phyloP scores from a whole-genome alignment of 2,113 vertebrate species.

The Catharus bicknelli region DNA sequence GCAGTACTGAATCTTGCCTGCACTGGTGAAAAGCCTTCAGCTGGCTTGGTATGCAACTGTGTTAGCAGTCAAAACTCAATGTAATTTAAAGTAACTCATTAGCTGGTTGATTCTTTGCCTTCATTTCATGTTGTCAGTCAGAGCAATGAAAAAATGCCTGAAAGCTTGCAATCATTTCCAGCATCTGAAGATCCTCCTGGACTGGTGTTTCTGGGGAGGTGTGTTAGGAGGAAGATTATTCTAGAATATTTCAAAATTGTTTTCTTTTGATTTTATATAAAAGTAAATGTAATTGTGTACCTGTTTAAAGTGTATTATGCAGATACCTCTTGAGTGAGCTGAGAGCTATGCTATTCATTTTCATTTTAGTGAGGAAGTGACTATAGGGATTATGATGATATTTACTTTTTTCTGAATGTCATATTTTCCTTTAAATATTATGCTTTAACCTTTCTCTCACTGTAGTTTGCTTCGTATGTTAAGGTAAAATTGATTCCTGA shows the following conservation, averaged over 20 bases:
- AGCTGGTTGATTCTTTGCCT: background rate
- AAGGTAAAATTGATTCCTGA: slow-evolving; percentile 23
- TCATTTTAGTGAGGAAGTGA: background rate
- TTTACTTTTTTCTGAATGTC: slow-evolving; percentile 34
- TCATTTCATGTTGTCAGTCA: background rate
- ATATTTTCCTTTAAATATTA: slow-evolving; percentile 39
- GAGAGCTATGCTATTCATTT: background rate
- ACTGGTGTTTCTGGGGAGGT: background rate
- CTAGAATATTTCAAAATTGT: background rate
- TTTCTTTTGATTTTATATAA: background rate
- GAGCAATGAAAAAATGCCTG: background rate
- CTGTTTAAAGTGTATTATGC: background rate
- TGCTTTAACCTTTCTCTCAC: slow-evolving; percentile 48
- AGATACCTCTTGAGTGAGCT: background rate
- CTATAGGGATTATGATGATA: slow-evolving; percentile 46
- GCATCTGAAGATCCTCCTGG: background rate
- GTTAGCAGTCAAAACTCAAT: background rate
- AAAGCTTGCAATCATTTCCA: background rate
- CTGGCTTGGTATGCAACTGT: background rate
- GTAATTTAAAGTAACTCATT: background rate
- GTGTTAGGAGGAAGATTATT: background rate
- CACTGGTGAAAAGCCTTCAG: background rate
- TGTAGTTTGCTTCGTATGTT: slow-evolving; percentile 14
- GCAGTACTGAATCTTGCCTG: background rate
- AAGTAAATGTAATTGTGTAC: background rate